Base-by-base conservation (phyloP, 2,113 vertebrate genomes). In the Coptodon rendalli region DNA sequence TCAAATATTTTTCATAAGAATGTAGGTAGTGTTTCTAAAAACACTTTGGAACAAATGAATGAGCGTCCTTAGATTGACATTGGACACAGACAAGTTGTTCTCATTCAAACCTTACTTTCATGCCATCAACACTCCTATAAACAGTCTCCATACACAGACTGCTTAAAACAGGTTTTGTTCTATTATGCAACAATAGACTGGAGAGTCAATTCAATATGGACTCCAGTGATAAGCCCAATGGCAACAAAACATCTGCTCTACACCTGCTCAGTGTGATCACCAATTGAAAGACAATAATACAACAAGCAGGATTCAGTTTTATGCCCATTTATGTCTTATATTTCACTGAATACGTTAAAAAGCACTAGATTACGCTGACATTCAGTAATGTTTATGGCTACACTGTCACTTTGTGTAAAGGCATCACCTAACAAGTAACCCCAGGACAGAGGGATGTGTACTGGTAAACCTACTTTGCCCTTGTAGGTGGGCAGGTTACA, bases 401-500 rank as follows among this genome's bases (percentile, higher is more conserved):
- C 71, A 31, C 9, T 73, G 45, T 52, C 14, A 29, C 45, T 50
- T 48, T 31, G 24, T 76, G 43, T 76, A 29, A 48, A 76, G 6
- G 43, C 0, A 59, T 31, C 24, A 82, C 27, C 24, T 43, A 27
- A 61, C n/a, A 13, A 48, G 54, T 19, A 19, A 12, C 9, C 38
- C 2, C 34, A 54, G 12, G 11, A 38, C 14, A 81, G 22, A 29
- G 2, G 10, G 24, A 50, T 50, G 43, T 31, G 17, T 4, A 2
- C 3, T 5, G 38, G 50, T 87, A n/a, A 43, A 90, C 91, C 96
- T 97, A 99, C 98, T 97, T 99, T 99, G 90, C 97, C 97, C 97
- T 97, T 99, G 97, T 98, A 99, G 61, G 97, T 98, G 81, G 97
- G 96, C 95, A 99, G 97, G 96, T 99, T 99, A 95, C 98, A 99